These are phyloP conservation scores for Ptilorrhoa leucosticta DNA, from an alignment of 2,113 vertebrate species.

Conservation along the genomic window DNA sequence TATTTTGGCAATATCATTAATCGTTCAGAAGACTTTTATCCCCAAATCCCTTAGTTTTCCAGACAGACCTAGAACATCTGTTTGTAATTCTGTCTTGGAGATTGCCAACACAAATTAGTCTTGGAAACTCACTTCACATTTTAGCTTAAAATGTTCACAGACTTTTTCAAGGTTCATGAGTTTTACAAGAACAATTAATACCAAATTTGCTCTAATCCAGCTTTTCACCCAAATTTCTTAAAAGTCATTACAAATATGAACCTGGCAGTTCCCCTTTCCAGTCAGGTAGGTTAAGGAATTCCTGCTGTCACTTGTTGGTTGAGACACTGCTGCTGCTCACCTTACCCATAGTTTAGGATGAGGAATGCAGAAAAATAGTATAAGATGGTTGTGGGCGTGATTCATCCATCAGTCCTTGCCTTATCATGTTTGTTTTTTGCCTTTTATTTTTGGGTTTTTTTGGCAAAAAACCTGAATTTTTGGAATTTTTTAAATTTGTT, in stretches of 20 bases:
- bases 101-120: background rate
- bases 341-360: background rate
- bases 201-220: background rate
- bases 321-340: background rate
- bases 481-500: background rate
- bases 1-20: slow-evolving; percentile 16
- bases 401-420: background rate
- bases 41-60: background rate
- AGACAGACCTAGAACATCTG: slow-evolving; percentile 1
- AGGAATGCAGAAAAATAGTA: background rate
- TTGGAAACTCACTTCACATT: background rate
- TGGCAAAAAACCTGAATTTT: rapidly evolving
- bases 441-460: background rate
- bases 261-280: background rate
- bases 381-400: background rate
- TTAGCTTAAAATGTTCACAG: background rate
- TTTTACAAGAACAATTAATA: background rate
- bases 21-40: background rate
- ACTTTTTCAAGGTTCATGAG: background rate
- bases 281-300: background rate
- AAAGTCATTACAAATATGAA: background rate
- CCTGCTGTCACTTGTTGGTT: background rate
- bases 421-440: background rate
- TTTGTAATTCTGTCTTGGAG: background rate
- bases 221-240: background rate